Base-by-base conservation (phyloP, 2,113 vertebrate genomes). In the Pavo muticus region DNA sequence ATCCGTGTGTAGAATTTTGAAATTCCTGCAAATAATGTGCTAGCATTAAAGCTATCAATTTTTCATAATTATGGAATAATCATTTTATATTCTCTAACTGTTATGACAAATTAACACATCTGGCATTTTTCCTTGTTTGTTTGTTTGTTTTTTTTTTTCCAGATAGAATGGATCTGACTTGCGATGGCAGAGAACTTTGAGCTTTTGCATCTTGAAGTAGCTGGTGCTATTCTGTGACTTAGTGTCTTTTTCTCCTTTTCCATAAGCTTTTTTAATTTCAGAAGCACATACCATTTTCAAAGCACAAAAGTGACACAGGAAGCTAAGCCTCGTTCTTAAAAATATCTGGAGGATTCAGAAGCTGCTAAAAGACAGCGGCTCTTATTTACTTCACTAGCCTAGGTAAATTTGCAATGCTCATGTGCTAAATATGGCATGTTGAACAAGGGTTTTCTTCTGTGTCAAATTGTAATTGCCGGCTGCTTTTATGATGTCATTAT, bases 1-100 rank as follows among this genome's bases (percentile, higher is more conserved):
- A 21, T 3, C 21, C 44, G 37, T 7, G 4, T 1, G 1, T 29
- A 85, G 50, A 39, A 52, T 23, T 42, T 57, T 30, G 37, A 64
- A 8, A 17, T 56, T 35, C 4, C 42, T 68, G 35, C 4, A 78
- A 71, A 74, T n/a, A 32, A 59, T 0, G 0, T 64, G 10, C 21
- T 74, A 71, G 29, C 12, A 42, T 29, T 7, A 1, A 60, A 87
- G 4, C 0, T 35, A 20, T 8, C 13, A 29, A 5, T 25, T 30
- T 48, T 80, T 65, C 6, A 63, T 32, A 42, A 81, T 84, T 42
- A 57, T 7, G 32, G 21, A 13, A 40, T 52, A 65, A 14, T 86
- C 3, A 39, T 54, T 71, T 60, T 45, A 42, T 42, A 60, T 11
- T 9, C 74, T 60, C 2, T 44, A 81, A 84, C 5, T 65, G 20